phyloP scores from a whole-genome alignment of 1,140 invertebrate species.

The Lordiphosa clarofinis region DNA sequence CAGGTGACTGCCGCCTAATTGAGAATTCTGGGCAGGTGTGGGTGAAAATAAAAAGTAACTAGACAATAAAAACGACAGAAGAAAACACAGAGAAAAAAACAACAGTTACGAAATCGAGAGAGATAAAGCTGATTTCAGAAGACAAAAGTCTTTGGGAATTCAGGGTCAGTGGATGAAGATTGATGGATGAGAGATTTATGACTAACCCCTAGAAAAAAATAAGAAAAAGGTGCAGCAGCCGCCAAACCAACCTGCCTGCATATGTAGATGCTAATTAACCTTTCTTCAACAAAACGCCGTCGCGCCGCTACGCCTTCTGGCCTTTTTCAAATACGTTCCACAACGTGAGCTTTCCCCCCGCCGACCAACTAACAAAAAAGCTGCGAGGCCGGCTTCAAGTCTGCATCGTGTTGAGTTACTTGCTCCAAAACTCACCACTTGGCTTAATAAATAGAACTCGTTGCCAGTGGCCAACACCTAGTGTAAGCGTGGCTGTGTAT shows the following conservation, averaged over 20 bases:
- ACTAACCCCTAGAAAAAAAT: constrained; percentile 23
- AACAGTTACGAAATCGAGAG: constrained; percentile 72
- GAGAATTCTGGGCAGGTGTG: constrained; percentile 45
- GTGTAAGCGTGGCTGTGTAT: constrained; percentile 80
- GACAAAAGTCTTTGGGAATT: constrained; percentile 16
- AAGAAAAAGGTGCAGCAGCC: constrained; percentile 4
- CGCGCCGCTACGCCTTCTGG: constrained; percentile 18
- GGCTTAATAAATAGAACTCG: constrained; percentile 80
- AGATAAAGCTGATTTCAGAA: background rate
- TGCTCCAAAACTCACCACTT: constrained; percentile 40
- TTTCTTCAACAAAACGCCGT: constrained; percentile 43
- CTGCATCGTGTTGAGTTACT: constrained; percentile 23
- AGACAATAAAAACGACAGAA: constrained; percentile 26
- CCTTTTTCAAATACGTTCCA: constrained; percentile 64
- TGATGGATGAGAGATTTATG: constrained; percentile 30
- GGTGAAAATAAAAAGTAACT: constrained; percentile 71
- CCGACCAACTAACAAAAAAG: constrained; percentile 30
- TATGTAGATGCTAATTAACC: constrained; percentile 62
- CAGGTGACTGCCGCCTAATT: constrained; percentile 31
- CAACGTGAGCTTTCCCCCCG: constrained; percentile 39
- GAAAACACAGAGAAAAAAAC: constrained; percentile 14
- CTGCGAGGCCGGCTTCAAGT: constrained; percentile 41
- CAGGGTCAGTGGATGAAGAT: constrained; percentile 52
- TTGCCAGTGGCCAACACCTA: constrained; percentile 78
- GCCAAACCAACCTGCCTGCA: constrained; percentile 22